These are phyloP conservation scores for Columba guinea DNA, from an alignment of 2,797 vertebrate species.

Conservation along the genomic window DNA sequence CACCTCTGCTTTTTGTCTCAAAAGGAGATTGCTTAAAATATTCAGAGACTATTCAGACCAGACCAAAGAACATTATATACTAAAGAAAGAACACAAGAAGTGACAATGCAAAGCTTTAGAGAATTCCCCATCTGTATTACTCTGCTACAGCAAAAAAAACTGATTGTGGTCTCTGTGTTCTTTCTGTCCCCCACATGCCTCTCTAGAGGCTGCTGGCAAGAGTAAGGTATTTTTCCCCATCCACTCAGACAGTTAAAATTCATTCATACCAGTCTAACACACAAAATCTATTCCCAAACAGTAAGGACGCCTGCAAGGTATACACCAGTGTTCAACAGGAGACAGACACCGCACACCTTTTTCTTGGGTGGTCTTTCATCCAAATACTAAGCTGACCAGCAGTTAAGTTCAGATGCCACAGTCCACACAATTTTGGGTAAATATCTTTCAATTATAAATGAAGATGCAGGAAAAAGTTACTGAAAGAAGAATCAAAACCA, in stretches of 20 bases:
- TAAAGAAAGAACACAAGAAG: neutral
- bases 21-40: neutral
- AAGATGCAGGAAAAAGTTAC: neutral
- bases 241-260: neutral
- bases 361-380: neutral
- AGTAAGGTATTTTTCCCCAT: neutral
- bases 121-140: rapidly evolving
- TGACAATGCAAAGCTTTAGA: neutral
- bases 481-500: constrained; percentile 6
- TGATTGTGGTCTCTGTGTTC: rapidly evolving
- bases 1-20: rapidly evolving
- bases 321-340: neutral
- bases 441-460: neutral
- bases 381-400: neutral
- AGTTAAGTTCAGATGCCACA: neutral
- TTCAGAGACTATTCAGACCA: neutral
- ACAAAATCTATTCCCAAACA: neutral
- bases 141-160: neutral
- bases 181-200: rapidly evolving
- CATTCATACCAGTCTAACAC: neutral
- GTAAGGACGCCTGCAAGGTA: neutral
- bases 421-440: neutral
- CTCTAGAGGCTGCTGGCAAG: neutral
- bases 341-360: neutral
- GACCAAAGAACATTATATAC: neutral